A percentile compares a stretch with the other conserved stretches of the same genome.
Conservation (phyloP, 2,888 invertebrate species). For the Ennomos fuscantarius region DNA sequence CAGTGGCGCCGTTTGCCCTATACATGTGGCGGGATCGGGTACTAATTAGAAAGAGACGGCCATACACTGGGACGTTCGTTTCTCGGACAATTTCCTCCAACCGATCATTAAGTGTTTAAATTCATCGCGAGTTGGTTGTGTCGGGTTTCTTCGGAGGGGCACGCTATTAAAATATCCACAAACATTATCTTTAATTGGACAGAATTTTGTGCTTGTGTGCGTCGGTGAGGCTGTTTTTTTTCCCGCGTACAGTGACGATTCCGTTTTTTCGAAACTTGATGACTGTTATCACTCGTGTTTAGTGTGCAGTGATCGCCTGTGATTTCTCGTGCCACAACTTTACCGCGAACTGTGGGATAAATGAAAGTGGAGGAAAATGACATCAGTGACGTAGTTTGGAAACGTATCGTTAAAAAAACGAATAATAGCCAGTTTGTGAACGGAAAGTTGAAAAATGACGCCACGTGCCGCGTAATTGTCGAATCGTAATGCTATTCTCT, state of each 20-base stretch:
- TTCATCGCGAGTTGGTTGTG: conserved; percentile 84
- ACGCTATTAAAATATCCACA: conserved; percentile 85
- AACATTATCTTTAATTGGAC: conserved; percentile 85
- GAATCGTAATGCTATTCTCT: conserved; percentile 67
- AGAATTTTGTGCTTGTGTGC: conserved; percentile 82
- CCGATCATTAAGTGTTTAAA: conserved; percentile 85
- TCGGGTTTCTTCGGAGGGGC: conserved; percentile 83
- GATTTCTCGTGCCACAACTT: conserved; percentile 54
- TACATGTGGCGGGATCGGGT: conserved; percentile 68
- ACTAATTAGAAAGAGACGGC: conserved; percentile 77
- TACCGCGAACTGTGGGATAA: conserved; percentile 44
- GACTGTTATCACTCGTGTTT: conserved; percentile 79
- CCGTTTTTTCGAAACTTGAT: conserved; percentile 79
- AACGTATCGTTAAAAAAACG: conserved; percentile 41
- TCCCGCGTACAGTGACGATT: conserved; percentile 68
- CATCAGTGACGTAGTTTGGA: conserved; percentile 72
- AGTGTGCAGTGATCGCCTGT: conserved; percentile 71
- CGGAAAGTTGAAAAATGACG: conserved; percentile 63
- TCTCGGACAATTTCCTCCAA: conserved; percentile 85
- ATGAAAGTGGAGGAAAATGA: conserved; percentile 70
- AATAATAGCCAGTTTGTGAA: conserved; percentile 43
- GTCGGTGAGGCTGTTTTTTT: conserved; percentile 70
- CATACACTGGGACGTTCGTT: conserved; percentile 76
- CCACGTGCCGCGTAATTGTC: conserved; percentile 75
- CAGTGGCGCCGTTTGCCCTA: conserved; percentile 68